phyloP scores from a whole-genome alignment of 2,113 vertebrate genomes.

The Trinectes maculatus region DNA sequence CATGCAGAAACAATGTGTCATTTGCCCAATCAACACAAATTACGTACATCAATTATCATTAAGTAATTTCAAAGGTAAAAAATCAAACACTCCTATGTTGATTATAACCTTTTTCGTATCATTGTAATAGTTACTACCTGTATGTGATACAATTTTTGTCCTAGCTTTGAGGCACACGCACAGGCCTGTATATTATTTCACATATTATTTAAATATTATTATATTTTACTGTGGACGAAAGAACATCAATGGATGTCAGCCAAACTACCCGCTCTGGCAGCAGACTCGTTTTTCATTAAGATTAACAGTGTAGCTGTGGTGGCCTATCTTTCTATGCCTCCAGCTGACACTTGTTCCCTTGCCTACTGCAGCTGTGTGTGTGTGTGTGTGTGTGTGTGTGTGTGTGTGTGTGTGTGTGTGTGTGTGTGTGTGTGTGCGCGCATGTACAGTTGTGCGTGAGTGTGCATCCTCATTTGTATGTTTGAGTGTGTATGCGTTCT shows the following conservation, averaged over 20 bases:
- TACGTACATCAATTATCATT: neutral
- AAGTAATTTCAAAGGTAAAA: neutral
- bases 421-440: conserved; percentile 10
- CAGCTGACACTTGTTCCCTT: conserved; percentile 73
- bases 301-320: conserved; percentile 74
- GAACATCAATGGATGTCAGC: conserved; percentile 71
- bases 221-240: conserved; percentile 20
- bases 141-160: too few relatives aligned
- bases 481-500: conserved; percentile 45
- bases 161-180: neutral
- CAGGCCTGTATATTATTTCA: too few relatives aligned
- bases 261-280: conserved; percentile 68
- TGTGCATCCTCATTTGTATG: conserved; percentile 21
- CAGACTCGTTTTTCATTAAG: conserved; percentile 79
- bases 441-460: too few relatives aligned
- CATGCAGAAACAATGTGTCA: neutral
- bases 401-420: conserved; percentile 30
- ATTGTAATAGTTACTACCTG: neutral
- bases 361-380: conserved; percentile 45
- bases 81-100: neutral
- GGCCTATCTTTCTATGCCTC: conserved; percentile 75
- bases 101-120: neutral
- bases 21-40: neutral
- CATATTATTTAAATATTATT: neutral
- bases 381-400: conserved; percentile 35